Base-by-base conservation (phyloP, 1,140 invertebrate species). In the Apis cerana region DNA sequence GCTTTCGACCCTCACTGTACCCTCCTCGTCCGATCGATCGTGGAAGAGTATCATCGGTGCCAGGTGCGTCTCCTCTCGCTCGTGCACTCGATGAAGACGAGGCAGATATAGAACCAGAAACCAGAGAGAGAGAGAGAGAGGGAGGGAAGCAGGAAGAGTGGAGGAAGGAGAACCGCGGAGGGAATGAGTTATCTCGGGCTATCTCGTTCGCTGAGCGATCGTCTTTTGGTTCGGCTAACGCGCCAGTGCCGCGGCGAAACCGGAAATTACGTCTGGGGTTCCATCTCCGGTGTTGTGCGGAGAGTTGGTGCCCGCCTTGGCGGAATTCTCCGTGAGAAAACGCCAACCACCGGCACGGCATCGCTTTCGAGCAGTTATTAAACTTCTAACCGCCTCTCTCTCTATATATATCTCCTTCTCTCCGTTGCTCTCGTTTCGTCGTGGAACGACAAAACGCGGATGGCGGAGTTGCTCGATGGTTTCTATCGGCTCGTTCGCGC, bases 181-280 rank as follows among this genome's bases (percentile, higher is more conserved):
- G 80, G 85, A 84, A 79, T 74, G 81, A 89, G 82, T 89, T 89
- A 89, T 89, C 87, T 86, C 87, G 79, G 78, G 87, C 89, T 92
- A 92, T 92, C 91, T 92, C 87, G 86, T 74, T 89, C 83, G 69
- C 87, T 93, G 92, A 93, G 90, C 90, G 92, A 93, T 93, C 92
- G 92, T 93, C 92, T 92, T 93, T 92, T 91, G 89, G 92, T 91
- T 90, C 80, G 89, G 87, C 90, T 90, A 92, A 91, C 91, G 89
- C 90, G 88, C 86, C 67, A 75, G 77, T 79, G 87, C 78, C 89
- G 88, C 87, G 84, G 84, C 86, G 89, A 92, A 93, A 93, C 91
- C 93, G 93, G 93, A 94, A 94, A 94, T 93, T 94, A 94, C 91
- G 91, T 93, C 92, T 93, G 92, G 92, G 89, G 86, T 92, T 94